Conservation (phyloP, 2,888 invertebrate genomes). For the Megaustenia siamemsis region DNA sequence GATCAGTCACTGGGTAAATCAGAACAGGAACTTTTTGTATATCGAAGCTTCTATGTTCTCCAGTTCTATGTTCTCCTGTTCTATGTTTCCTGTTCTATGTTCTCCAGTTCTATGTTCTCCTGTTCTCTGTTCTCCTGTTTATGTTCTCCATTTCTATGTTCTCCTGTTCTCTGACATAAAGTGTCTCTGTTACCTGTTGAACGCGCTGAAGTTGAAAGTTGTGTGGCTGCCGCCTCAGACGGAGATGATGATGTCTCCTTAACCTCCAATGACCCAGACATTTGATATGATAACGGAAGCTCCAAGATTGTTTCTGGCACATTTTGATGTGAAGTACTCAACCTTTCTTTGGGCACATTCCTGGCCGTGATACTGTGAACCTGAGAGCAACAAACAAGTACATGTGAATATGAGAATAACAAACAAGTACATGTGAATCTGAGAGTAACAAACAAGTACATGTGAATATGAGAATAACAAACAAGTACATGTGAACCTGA, state of each 20-base stretch:
- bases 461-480: too few relatives aligned
- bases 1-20: constrained; percentile 51
- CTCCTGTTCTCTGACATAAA: too few relatives aligned
- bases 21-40: constrained; percentile 52
- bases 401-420: too few relatives aligned
- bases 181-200: background rate
- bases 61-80: background rate
- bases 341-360: constrained; percentile 69
- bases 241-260: background rate
- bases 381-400: constrained; percentile 56
- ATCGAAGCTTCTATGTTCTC: constrained; percentile 39
- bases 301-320: background rate
- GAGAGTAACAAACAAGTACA: too few relatives aligned
- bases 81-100: background rate
- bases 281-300: background rate
- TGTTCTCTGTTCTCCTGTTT: too few relatives aligned
- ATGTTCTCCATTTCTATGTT: too few relatives aligned
- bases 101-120: too few relatives aligned
- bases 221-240: background rate
- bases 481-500: too few relatives aligned
- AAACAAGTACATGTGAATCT: too few relatives aligned
- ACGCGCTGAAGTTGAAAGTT: background rate
- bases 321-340: constrained; percentile 45
- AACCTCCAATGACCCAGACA: background rate
- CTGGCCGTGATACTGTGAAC: constrained; percentile 74